Evolutionary conservation across 2,113 vertebrate genomes (phyloP), one percentile per base, ranked within the genome.

Genomic region (Amblyornis subalaris): DNA sequence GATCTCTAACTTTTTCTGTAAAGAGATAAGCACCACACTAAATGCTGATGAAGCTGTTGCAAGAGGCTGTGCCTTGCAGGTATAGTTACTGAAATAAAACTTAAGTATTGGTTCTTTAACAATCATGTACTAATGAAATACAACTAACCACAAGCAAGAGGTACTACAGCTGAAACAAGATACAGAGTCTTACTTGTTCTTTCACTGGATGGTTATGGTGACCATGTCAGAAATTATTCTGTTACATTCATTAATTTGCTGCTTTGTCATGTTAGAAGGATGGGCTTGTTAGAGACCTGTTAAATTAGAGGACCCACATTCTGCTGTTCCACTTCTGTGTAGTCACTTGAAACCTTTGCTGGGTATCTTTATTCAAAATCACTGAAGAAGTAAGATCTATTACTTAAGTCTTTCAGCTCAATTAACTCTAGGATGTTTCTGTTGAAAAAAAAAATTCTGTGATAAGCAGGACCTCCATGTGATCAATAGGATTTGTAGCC

Each of bases 11-110:
- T 99, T 99, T 93, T 99, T 99, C 88, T 91, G 97, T 94, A 99
- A 99, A 97, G 99, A 99, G 79, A 95, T 99, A 96, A 99, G 99
- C 96, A 99, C 99, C 96, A 99, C 99, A 2, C 97, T 99, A 82
- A 99, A 99, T 11, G 99, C 99, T 81, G 99, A 99, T 64, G 99
- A 99, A 98, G 99, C 99, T 91, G 99, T 99, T 42, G 99, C 99
- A 60, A 97, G 99, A 95, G 99, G 99, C 85, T 99, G 98, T 96
- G 99, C 99, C 12, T 98, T 99, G 85, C 99, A 99, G 98, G 99
- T 99, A 95, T 80, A 81, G 85, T 93, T 83, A 35, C 7, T 88
- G 76, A 80, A 44, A 67, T 67, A 42, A 57, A 86, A 66, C n/a
- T 72, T 50, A 0, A 42, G n/a, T 82, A 40, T 66, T 80, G 80